Evolutionary conservation across 2,113 vertebrate species (phyloP).

Genomic region (Rhagologus leucostigma): DNA sequence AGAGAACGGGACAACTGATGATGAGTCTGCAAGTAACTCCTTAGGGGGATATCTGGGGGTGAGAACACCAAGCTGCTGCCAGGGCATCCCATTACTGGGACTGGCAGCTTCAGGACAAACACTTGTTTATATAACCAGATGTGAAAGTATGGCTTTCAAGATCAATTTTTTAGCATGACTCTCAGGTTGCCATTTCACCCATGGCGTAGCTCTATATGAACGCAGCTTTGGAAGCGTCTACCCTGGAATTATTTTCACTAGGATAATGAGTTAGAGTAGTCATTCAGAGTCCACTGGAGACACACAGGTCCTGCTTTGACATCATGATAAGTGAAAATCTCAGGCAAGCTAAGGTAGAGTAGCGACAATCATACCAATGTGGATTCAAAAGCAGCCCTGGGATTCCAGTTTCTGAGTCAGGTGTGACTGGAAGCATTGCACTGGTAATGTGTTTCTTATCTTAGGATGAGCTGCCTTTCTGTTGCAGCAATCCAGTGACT

Average conservation of each 20-base stretch:
- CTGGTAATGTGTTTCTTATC: not conserved
- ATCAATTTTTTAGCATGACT: not conserved
- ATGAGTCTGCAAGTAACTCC: not conserved
- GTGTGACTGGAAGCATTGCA: not conserved
- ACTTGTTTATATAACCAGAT: not conserved
- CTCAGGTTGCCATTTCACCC: not conserved
- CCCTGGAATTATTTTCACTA: not conserved
- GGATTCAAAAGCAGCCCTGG: not conserved
- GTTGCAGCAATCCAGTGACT: constrained; percentile 17
- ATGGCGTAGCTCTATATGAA: not conserved
- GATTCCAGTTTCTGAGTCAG: constrained; percentile 19
- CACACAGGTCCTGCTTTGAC: not conserved
- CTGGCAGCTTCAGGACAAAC: not conserved
- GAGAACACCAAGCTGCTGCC: not conserved
- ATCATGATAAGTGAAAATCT: not conserved
- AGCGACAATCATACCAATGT: not conserved
- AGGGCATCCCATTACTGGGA: accelerated
- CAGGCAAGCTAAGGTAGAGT: not conserved
- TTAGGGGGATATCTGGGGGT: not conserved
- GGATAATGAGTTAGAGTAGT: not conserved
- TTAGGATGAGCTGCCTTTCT: not conserved
- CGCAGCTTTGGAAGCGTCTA: not conserved
- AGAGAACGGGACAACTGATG: accelerated
- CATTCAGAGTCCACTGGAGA: not conserved
- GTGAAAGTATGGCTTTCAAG: not conserved